Percentiles rank a stretch among this genome's conserved stretches.
phyloP scores from a whole-genome alignment of 2,888 invertebrate species.

The Syritta pipiens region DNA sequence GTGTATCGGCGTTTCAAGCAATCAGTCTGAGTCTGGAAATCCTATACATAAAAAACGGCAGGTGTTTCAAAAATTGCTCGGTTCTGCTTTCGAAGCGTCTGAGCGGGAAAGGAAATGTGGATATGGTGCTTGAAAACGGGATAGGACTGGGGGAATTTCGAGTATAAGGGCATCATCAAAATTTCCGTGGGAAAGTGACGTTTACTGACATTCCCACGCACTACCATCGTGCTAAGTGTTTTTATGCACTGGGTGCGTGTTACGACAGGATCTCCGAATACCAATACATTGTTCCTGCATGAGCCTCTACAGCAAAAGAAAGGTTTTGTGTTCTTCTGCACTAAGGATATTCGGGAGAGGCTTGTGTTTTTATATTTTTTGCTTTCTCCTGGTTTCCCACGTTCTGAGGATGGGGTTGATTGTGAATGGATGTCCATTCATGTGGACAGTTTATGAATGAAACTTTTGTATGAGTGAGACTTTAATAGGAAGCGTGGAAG shows the following conservation, averaged over 20 bases:
- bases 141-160: conserved; percentile 24
- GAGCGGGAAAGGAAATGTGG: conserved; percentile 12
- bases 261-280: conserved; percentile 48
- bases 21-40: conserved; percentile 65
- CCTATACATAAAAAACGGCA: conserved; percentile 76
- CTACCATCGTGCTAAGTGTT: conserved; percentile 53
- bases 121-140: conserved; percentile 11
- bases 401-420: conserved; percentile 45
- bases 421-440: conserved; percentile 40
- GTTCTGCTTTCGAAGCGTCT: conserved; percentile 12
- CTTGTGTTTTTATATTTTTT: no score
- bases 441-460: conserved; percentile 25
- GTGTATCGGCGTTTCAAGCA: conserved; percentile 43
- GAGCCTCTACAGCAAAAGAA: conserved; percentile 11
- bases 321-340: background rate
- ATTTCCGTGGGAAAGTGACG: conserved; percentile 75
- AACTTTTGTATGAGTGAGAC: conserved; percentile 19
- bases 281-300: conserved; percentile 39
- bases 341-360: conserved; percentile 52
- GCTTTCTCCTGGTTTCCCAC: conserved; percentile 57
- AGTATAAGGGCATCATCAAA: conserved; percentile 44
- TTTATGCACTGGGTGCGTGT: conserved; percentile 41
- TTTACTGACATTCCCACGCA: conserved; percentile 75
- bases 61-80: conserved; percentile 74
- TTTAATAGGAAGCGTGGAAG: no score